Percentiles rank a stretch among this genome's conserved stretches.
Conservation (phyloP, 2,113 vertebrate genomes). For the Steatornis caripensis region DNA sequence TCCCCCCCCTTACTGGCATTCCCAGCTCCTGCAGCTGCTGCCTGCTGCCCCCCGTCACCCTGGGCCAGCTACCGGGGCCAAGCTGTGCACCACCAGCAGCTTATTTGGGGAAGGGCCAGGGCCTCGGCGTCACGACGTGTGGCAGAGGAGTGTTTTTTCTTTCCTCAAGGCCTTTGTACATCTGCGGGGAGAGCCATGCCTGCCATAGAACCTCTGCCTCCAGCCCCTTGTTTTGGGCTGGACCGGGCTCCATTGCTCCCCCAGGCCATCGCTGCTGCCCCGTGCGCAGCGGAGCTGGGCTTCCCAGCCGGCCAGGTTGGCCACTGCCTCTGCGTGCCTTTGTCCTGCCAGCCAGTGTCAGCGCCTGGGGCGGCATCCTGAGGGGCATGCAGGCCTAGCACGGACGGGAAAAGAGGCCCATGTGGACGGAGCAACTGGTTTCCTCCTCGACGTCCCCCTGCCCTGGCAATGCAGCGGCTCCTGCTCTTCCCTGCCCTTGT, state of each 20-base stretch:
- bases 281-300: rapidly evolving
- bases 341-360: not conserved
- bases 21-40: not conserved
- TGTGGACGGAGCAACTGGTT: not conserved
- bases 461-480: not conserved
- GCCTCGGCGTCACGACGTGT: not conserved
- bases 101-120: not conserved
- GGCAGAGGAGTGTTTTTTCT: not conserved
- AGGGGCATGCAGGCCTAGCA: not conserved
- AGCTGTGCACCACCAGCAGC: not conserved
- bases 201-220: rapidly evolving
- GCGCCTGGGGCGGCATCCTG: rapidly evolving
- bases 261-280: rapidly evolving
- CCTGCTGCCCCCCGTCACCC: not conserved
- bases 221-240: not conserved
- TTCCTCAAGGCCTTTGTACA: not conserved
- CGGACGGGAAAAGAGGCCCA: not conserved
- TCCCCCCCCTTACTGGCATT: not conserved
- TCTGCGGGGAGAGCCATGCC: not conserved
- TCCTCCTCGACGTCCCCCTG: not conserved
- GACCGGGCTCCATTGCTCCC: not conserved
- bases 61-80: not conserved
- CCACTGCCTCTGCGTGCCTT: too few species aligned
- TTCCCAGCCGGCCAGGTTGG: too few species aligned
- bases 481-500: not conserved